These are phyloP conservation scores for Drosophila malerkotliana DNA, from an alignment of 1,140 invertebrate species.

Conservation along the genomic window DNA sequence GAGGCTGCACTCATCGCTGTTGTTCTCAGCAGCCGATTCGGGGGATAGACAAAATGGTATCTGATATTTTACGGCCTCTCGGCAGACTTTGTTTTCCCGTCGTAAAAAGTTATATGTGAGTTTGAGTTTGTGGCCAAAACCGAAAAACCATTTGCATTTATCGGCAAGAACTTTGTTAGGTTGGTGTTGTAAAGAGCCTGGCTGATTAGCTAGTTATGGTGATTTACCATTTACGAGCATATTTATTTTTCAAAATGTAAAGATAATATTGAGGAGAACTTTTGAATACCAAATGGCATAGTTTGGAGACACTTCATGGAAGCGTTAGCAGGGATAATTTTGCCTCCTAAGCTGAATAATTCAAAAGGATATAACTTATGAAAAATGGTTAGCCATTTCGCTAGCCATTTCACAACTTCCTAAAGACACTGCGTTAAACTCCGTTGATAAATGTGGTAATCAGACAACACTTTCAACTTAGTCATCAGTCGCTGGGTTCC, in stretches of 20 bases:
- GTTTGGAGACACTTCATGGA: too few relatives aligned
- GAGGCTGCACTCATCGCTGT: constrained; percentile 1
- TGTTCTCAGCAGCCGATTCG: constrained; percentile 12
- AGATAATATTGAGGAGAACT: too few relatives aligned
- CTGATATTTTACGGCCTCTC: constrained; percentile 37
- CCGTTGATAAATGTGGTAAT: constrained; percentile 22
- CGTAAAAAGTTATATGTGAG: constrained; percentile 54
- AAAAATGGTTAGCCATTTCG: background rate
- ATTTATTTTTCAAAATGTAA: background rate
- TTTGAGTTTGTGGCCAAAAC: constrained; percentile 19
- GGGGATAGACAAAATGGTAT: constrained; percentile 19
- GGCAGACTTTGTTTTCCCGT: constrained; percentile 43
- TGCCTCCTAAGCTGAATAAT: too few relatives aligned
- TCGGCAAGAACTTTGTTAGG: constrained; percentile 26
- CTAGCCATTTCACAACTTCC: background rate
- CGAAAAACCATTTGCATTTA: constrained; percentile 43
- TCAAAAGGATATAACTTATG: too few relatives aligned
- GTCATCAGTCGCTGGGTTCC: constrained; percentile 27
- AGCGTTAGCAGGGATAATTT: too few relatives aligned
- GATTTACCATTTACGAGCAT: constrained; percentile 59
- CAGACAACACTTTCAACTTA: constrained; percentile 10
- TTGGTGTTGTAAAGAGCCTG: constrained; percentile 16
- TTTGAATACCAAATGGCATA: too few relatives aligned
- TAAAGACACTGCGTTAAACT: background rate
- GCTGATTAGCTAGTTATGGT: constrained; percentile 61